Evolutionary conservation across 2,888 invertebrate genomes (phyloP).

Genomic region (Volucella inflata): DNA sequence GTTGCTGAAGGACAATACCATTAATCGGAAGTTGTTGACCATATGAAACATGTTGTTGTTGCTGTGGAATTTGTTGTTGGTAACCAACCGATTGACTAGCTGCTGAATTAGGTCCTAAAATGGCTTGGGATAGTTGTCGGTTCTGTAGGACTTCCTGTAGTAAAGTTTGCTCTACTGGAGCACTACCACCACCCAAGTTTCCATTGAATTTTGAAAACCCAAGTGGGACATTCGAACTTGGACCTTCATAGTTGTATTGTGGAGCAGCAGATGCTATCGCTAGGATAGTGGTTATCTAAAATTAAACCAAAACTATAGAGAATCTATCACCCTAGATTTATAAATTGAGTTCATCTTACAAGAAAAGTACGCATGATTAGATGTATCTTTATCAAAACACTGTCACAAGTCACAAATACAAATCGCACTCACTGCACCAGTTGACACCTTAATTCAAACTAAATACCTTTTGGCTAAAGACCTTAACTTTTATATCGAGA

Average conservation of each 20-base stretch:
- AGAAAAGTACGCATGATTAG: conserved; percentile 80
- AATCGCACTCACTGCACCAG: conserved; percentile 77
- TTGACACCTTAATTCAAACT: conserved; percentile 81
- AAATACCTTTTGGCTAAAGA: conserved; percentile 80
- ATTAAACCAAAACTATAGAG: conserved; percentile 7
- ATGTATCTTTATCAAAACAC: conserved; percentile 36
- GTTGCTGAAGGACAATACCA: conserved; percentile 41
- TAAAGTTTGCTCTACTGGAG: conserved; percentile 71
- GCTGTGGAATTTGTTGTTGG: conserved; percentile 70
- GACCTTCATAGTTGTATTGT: conserved; percentile 80
- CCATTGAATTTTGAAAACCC: conserved; percentile 31
- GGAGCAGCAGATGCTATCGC: conserved; percentile 79
- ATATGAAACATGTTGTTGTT: conserved; percentile 33
- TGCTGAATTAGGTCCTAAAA: conserved; percentile 47
- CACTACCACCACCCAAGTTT: conserved; percentile 21
- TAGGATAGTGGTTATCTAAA: conserved; percentile 79
- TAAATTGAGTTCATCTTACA: conserved; percentile 78
- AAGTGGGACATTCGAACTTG: conserved; percentile 41
- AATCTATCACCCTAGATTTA: neutral
- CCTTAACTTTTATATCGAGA: conserved; percentile 81
- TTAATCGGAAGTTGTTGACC: conserved; percentile 11
- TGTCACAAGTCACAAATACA: conserved; percentile 41
- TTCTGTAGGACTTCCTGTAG: conserved; percentile 79
- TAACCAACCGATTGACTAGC: conserved; percentile 47
- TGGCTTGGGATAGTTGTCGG: conserved; percentile 77